These are phyloP conservation scores for Prunella himalayana DNA, from an alignment of 2,113 vertebrate species.

Conservation along the genomic window DNA sequence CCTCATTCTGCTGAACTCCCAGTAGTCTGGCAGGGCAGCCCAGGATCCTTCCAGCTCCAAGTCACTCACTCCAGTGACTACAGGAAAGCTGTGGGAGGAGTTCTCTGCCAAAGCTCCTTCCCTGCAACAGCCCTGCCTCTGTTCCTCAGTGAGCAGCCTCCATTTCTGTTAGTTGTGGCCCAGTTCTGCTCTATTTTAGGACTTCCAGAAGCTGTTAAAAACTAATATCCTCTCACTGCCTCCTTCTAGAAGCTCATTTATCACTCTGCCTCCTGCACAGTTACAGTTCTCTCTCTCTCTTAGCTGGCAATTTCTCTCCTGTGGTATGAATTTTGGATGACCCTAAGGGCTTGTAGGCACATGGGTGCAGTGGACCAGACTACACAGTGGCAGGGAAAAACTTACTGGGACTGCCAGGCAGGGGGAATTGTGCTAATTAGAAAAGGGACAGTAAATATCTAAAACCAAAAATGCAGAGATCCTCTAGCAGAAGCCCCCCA, in stretches of 20 bases:
- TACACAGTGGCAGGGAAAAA: neutral
- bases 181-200: constrained; percentile 32
- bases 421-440: neutral
- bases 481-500: neutral
- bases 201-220: constrained; percentile 25
- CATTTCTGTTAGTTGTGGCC: neutral
- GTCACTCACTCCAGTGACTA: neutral
- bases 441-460: neutral
- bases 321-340: neutral
- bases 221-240: neutral
- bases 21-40: neutral
- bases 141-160: neutral
- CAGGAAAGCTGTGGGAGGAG: neutral
- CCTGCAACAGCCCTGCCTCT: neutral
- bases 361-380: neutral
- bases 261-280: constrained; percentile 8
- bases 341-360: neutral
- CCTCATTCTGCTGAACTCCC: constrained; percentile 8
- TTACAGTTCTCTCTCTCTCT: neutral
- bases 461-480: neutral
- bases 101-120: constrained; percentile 16
- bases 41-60: neutral
- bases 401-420: neutral
- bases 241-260: constrained; percentile 8
- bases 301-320: neutral